Evolutionary conservation across 2,888 invertebrate species (phyloP).

Genomic region (Bombylius discolor): DNA sequence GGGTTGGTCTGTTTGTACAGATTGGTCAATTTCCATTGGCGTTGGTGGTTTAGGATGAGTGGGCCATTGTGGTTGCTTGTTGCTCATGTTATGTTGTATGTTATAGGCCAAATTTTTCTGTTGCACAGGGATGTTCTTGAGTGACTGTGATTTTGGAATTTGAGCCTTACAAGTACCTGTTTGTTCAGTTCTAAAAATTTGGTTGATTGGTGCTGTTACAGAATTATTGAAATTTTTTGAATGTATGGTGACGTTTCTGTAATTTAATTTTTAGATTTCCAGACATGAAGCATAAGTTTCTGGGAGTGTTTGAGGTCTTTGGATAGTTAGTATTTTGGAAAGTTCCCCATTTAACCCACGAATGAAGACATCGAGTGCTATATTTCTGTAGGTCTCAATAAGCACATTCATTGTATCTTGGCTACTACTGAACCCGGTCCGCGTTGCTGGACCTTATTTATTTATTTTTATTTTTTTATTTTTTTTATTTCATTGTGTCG

Average conservation of each 20-base stretch:
- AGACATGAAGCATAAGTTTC: constrained; percentile 11
- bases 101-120: neutral
- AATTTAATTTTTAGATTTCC: constrained; percentile 10
- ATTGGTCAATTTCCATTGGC: no score
- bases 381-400: constrained; percentile 14
- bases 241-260: neutral
- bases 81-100: neutral
- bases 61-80: neutral
- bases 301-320: constrained; percentile 5
- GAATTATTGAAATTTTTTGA: neutral
- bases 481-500: no score
- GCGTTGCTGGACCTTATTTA: no score
- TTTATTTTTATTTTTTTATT: no score
- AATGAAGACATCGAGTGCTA: constrained; percentile 14
- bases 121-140: neutral
- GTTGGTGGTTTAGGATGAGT: neutral
- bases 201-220: neutral
- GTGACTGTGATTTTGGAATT: neutral
- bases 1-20: no score
- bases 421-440: no score
- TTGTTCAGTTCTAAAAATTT: neutral
- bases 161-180: neutral
- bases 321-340: constrained; percentile 5
- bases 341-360: constrained; percentile 7
- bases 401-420: constrained; percentile 11